Evolutionary conservation across 2,113 vertebrate genomes (phyloP), one percentile per base, ranked within the genome.

Genomic region (Progne subis): DNA sequence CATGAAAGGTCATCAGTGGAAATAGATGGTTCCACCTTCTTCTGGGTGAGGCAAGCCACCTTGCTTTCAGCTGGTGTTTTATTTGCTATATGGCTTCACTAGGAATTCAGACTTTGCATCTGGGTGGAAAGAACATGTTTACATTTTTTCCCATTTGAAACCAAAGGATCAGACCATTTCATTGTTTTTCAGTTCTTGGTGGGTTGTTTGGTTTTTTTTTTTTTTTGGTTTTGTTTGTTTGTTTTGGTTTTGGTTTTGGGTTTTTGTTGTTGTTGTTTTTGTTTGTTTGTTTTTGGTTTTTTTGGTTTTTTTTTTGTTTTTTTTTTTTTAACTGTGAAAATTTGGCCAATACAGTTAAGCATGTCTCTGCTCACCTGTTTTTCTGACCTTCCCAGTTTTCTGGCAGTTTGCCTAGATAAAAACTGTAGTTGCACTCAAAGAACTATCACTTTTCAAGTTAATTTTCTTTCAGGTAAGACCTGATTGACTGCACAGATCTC

Each of bases 91-190:
- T 1, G 1, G 5, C 41, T 76, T 18, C n/a, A 49, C 8, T 53
- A 49, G 53, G 28, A 85, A 41, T 53, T 61, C 19, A 72, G 8
- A 52, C 9, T 39, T 82, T 14, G 6, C 15, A 68, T 5, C 31
- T 60, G 16, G 8, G 8, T 63, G 7, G 31, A 59, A 80, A 83
- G 67, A 43, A 18, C 0, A 23, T 70, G 5, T 10, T 29, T 19
- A 26, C 1, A 9, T 44, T 60, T 61, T 78, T 70, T 47, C 11
- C 15, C 3, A 29, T 53, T 53, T 86, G 28, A 86, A 91, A 67
- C 3, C 5, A 76, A 79, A 57, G 4, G 7, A 72, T 4, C 1
- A 2, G 4, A 4, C 63, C 10, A 21, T 52, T 28, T 44, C 0
- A 41, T 26, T 60, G 2, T 8, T 46, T 44, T 49, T 23, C 1